Base-by-base conservation (phyloP, 2,888 invertebrate genomes). In the Drosophila borealis region DNA sequence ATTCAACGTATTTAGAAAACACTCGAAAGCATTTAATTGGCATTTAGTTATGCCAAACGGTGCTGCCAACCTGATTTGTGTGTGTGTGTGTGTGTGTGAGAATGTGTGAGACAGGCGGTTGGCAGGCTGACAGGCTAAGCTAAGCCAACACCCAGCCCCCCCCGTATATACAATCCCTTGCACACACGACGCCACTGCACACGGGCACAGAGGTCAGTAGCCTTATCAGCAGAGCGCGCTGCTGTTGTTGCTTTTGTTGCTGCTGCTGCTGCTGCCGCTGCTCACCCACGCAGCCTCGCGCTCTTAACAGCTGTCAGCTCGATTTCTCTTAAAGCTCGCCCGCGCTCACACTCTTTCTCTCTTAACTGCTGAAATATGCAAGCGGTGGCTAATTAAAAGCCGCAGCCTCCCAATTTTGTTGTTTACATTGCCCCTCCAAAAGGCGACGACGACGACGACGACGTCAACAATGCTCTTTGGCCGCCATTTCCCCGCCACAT, bases 351-450 rank as follows among this genome's bases (percentile, higher is more conserved):
- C 25, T 36, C 33, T 10, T 36, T 34, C 48, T 54, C 67, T 68
- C 67, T 77, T 71, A 48, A 44, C 70, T 77, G 50, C 66, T 83
- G 29, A 60, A 61, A 80, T 74, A 78, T 89, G 90, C 90, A 90
- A 90, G 83, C 90, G 89, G 91, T 91, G 90, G 90, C 90, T 90
- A 91, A 91, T 90, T 90, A 90, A 90, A 87, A 62, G 72, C 49
- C 50, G 46, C 81, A 77, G 74, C 85, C 54, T 85, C 80, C 70
- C 68, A 65, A 65, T 59, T 44, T 66, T 55, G 67, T 80, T 85
- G 83, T 85, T 88, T 88, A 85, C 88, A 85, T 80, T 85, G 72
- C 88, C 85, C 85, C 85, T 71, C 6, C 14, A 36, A 36, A 10
- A n/a, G 41, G 13, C 29, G 42, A 14, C 17, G 62, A n/a, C 1